Base-by-base conservation (phyloP, 2,113 vertebrate species). In the Himantopus leucocephalus region DNA sequence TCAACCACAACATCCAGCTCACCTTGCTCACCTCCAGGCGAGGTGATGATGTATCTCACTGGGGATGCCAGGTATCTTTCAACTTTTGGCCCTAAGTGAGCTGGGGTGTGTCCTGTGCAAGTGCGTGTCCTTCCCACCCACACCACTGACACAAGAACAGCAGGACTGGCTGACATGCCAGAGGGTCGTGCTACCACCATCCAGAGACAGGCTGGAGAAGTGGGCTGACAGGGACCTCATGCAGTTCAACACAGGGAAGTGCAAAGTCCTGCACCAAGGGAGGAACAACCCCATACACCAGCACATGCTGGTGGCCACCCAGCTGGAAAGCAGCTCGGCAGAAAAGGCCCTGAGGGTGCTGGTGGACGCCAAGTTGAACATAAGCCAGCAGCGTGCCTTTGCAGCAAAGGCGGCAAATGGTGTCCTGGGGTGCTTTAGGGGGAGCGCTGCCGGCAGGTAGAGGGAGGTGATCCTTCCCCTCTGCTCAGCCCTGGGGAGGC, bases 361-460 rank as follows among this genome's bases (percentile, higher is more conserved):
- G 50, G n/a, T 3, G 85, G 47, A 6, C 22, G 43, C 23, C 29
- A 3, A 24, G 29, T 3, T 80, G 62, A 48, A 15, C 11, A 2
- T 7, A 18, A 87, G 29, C 20, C 77, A 52, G 29, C 43, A 68
- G 9, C 4, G 6, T 24, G 48, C 32, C 39, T 24, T 5, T 29
- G 34, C 73, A 18, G 45, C 41, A 47, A 35, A 24, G 55, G 1
- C 0, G 9, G 37, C 0, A 0, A 21, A 3, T 2, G 48, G 48
- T 18, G 43, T 22, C 5, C 37, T 10, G 63, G 30, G 12, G 14
- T 6, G 45, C 10, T 1, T 5, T 3, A 20, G 29, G 35, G 10
- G 9, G 39, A 41, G 45, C 3, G 22, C 23, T 55, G 76, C 48
- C 0, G 24, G 82, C 32, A 30, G 34, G n/a, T 1, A 7, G 9